Evolutionary conservation across 2,888 invertebrate genomes (phyloP), one percentile per base, ranked within the genome.

Genomic region (Gibbula magus): DNA sequence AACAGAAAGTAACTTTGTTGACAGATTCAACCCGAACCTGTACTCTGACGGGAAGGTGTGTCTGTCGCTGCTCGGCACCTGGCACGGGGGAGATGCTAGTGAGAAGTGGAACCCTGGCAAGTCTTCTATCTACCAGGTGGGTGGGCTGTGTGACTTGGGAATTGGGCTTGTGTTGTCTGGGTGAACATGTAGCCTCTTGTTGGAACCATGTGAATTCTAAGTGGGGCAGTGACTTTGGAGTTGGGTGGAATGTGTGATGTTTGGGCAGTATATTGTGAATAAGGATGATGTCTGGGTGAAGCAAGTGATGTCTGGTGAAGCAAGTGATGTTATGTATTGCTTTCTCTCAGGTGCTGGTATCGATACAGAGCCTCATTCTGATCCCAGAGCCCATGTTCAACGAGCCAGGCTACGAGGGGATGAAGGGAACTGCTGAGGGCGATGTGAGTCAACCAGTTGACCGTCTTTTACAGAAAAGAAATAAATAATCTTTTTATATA

Each of bases 1-100:
- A 7, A 18, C 5, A 35, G 29, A 25, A 51, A 25, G 22, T 79
- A 20, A 61, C 5, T 77, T 45, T 45, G n/a, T 29, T 13, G 51
- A 29, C 81, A 85, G 85, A 79, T 88, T 89, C 78, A 89, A 89
- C 81, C 89, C 89, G 13, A 89, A 89, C 81, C 81, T 89, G 52
- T 89, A 89, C 82, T 85, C 88, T 79, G 88, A 89, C 82, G 89
- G 89, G 39, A 89, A 88, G 67, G 89, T 89, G 13, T 89, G 89
- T 83, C 83, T 89, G 56, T 88, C 88, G 67, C 81, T 89, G 78
- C 84, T 89, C 35, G 89, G 89, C 3, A 89, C 89, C 0, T 89
- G 89, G 89, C 85, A 85, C 75, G 87, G 87, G 53, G 88, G 88
- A 8, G 86, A 88, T 79, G 86, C 86, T 81, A 88, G 88, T 61